A percentile compares a stretch with the other conserved stretches of the same genome.
Evolutionary conservation across 2,797 vertebrate genomes (phyloP).

Genomic region (Acrocephalus scirpaceus): DNA sequence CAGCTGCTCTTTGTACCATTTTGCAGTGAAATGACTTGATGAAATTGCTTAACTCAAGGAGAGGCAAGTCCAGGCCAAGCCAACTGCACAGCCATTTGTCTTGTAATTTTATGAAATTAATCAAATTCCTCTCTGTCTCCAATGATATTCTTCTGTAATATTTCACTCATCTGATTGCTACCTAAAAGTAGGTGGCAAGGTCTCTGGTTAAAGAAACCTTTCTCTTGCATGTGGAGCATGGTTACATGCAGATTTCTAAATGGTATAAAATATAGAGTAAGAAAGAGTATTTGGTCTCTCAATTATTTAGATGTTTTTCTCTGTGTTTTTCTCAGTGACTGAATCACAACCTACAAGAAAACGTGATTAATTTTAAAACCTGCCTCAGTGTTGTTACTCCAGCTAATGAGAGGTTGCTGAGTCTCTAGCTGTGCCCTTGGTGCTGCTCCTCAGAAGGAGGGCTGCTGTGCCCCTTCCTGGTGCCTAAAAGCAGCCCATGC

Average conservation of each 20-base stretch:
- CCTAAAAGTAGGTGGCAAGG: background rate
- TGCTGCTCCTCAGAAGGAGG: background rate
- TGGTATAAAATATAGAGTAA: background rate
- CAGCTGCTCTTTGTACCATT: background rate
- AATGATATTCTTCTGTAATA: background rate
- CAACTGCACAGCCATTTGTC: fast-evolving
- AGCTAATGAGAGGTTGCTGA: background rate
- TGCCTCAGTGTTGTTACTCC: background rate
- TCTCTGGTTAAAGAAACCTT: background rate
- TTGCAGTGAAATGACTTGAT: fast-evolving
- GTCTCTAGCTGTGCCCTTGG: background rate
- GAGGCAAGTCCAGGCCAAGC: background rate
- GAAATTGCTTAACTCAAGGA: background rate
- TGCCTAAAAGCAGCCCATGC: background rate
- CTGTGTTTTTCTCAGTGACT: background rate
- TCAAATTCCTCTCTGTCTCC: background rate
- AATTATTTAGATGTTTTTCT: background rate
- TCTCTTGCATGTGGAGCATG: background rate
- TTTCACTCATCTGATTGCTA: background rate
- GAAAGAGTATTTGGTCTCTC: background rate
- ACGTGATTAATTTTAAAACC: background rate
- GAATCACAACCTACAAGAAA: background rate
- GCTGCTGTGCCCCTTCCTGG: background rate
- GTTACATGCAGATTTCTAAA: background rate
- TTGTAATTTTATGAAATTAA: background rate